phyloP scores from a whole-genome alignment of 2,797 vertebrate genomes.

The Galagoides demidoff region DNA sequence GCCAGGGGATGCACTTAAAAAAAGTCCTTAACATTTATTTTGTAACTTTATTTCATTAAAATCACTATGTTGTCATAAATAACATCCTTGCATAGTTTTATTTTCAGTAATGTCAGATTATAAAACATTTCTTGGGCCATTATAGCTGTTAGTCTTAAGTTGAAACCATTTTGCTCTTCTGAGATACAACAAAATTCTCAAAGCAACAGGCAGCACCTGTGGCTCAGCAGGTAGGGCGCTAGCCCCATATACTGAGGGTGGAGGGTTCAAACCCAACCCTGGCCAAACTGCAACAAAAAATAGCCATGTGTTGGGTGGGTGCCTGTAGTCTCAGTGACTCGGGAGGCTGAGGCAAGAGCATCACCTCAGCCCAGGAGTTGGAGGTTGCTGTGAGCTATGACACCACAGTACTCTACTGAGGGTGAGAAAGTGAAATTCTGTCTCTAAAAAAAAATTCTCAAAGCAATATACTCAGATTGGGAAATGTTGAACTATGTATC shows the following conservation, averaged over 20 bases:
- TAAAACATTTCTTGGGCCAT: background rate
- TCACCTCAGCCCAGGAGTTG: too few relatives aligned
- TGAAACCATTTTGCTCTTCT: conserved; percentile 18
- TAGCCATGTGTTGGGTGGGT: too few relatives aligned
- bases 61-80: background rate
- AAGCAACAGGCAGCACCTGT: background rate
- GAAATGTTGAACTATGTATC: background rate
- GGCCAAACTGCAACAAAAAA: too few relatives aligned
- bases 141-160: background rate
- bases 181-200: background rate
- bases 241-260: too few relatives aligned
- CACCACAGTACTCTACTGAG: too few relatives aligned
- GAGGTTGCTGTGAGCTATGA: too few relatives aligned
- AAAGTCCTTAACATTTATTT: background rate
- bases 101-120: background rate
- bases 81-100: background rate
- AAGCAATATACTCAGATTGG: background rate
- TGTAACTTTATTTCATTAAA: background rate
- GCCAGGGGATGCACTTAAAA: background rate
- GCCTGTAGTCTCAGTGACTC: too few relatives aligned
- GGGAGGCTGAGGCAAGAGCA: too few relatives aligned
- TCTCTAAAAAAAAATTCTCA: background rate
- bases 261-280: too few relatives aligned
- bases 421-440: too few relatives aligned
- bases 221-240: too few relatives aligned